Evolutionary conservation across 1,140 invertebrate genomes (phyloP), one percentile per base, ranked within the genome.

Genomic region (Archivesica marissinica): DNA sequence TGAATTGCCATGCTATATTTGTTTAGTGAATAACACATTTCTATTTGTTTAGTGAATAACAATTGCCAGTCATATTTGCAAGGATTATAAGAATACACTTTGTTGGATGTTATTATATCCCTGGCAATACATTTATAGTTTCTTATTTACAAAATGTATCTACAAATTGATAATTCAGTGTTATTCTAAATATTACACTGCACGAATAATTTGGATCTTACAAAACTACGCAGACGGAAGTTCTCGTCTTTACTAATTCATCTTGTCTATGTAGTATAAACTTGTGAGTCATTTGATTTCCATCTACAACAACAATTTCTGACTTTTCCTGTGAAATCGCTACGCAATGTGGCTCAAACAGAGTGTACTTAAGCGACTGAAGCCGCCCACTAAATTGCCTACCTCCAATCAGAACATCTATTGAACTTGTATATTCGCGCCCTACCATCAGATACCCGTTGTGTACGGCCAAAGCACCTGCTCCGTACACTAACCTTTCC

Each of bases 381-480:
- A 83, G 52, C 33, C 68, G 17, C 35, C 80, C 80, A 72, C 50
- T 61, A 44, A 59, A 83, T 20, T 41, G 13, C 17, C 80, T 70
- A n/a, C 52, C 52, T 1, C 68, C n/a, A 0, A 30, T 28, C 7
- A 83, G 25, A 0, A 83, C 68, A 50, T 83, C 80, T 0, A 83
- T n/a, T 13, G 80, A 75, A 20, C 30, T 59, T 4, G 80, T 75
- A 38, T 59, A 83, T 20, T 23, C 54, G n/a, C 80, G 23, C 13
- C 50, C 50, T 23, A 83, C 44, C 15, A 83, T n/a, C n/a, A 83
- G 20, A 20, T 83, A 47, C n/a, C 80, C 80, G 35, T 47, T 59
- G 50, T 30, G 75, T 4, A 75, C n/a, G 17, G 68, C 13, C 30
- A 83, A 59, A 38, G 47, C 7, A 1, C 80, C 68, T 7, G 80